These are phyloP conservation scores for Heteropelma amictum DNA, from an alignment of 2,888 invertebrate genomes.

Conservation along the genomic window DNA sequence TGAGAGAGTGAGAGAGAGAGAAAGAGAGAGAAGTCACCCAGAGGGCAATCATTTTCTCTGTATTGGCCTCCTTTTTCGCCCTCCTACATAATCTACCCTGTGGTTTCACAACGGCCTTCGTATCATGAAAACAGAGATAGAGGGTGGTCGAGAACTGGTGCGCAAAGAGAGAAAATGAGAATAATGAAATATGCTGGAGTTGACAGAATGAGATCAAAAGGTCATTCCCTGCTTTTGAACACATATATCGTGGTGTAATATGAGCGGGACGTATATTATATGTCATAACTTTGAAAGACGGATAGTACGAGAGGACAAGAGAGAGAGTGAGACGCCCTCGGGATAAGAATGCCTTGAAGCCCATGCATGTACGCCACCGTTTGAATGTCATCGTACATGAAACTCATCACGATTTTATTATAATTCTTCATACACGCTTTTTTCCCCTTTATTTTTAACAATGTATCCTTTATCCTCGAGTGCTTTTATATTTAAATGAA, in stretches of 20 bases:
- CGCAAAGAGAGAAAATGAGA: conserved; percentile 30
- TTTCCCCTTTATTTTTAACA: background rate
- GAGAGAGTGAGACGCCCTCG: too few species aligned
- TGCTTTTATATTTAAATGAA: background rate
- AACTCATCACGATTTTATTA: conserved; percentile 11
- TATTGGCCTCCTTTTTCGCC: conserved; percentile 1
- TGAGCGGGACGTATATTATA: conserved; percentile 1
- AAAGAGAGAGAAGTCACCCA: too few species aligned
- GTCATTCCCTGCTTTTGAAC: conserved; percentile 8
- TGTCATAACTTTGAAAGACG: conserved; percentile 14
- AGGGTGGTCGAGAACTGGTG: background rate
- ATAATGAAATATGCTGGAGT: conserved; percentile 41
- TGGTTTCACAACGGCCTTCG: too few species aligned
- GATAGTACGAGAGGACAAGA: background rate
- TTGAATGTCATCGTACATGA: conserved; percentile 14
- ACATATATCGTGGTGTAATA: conserved; percentile 6
- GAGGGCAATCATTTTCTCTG: conserved; percentile 16
- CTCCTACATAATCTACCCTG: background rate
- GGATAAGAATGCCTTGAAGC: conserved; percentile 40
- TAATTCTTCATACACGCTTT: background rate
- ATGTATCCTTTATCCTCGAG: background rate
- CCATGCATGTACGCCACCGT: background rate
- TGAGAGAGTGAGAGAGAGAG: too few species aligned
- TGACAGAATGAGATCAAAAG: conserved; percentile 45
- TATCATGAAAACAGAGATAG: conserved; percentile 3